Base-by-base conservation (phyloP, 2,888 invertebrate species). In the Spialia ferax region DNA sequence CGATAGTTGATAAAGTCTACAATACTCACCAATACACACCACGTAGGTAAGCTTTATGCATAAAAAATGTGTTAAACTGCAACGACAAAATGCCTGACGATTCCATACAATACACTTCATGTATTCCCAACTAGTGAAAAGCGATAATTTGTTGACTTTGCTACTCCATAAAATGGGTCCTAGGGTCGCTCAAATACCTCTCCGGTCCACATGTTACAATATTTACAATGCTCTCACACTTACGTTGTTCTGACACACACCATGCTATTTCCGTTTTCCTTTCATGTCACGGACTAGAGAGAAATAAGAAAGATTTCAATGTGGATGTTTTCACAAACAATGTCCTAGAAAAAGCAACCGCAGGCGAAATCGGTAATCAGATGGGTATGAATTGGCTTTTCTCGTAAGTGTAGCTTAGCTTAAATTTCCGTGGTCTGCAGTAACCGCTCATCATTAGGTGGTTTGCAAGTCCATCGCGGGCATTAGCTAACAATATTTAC, bases 191-290 rank as follows among this genome's bases (percentile, higher is more conserved):
- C 70, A 71, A 73, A 73, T 67, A 71, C 70, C 73, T 73, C 70
- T 74, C 71, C 68, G 56, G 42, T 65, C 70, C 73, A 74, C 71
- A 69, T 74, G 73, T 73, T 74, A 73, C 74, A 74, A 74, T 74
- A 74, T 74, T 74, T 74, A 74, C 74, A 69, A 70, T 74, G 71
- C 56, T 61, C 15, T 15, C 63, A 29, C 26, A 52, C 23, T 15
- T 62, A 52, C 52, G 10, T 22, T 15, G 13, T 11, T 62, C 38
- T 38, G 62, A 22, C 61, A n/a, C 48, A 42, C 38, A 42, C 59
- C 26, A 42, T 42, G 26, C 15, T 65, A 26, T 60, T 52, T 42
- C 20, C 52, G 59, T 20, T 29, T 60, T 26, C 52, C 50, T 22
- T 52, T 15, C 20, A 22, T 52, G 35, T 2, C n/a, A 23, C 7